Conservation (phyloP, 2,888 invertebrate species). For the Carabus problematicus region DNA sequence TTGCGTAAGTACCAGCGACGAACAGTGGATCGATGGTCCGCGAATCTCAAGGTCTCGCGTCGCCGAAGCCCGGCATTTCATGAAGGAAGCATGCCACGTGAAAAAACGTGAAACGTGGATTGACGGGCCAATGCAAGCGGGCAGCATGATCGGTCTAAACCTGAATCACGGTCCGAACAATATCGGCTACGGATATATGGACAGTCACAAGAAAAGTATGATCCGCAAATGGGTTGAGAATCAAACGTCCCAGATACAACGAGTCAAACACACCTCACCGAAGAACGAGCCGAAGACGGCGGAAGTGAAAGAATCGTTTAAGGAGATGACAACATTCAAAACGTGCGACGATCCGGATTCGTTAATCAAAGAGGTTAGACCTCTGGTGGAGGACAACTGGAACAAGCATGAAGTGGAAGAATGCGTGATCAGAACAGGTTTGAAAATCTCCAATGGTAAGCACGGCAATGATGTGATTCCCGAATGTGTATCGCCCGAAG, state of each 20-base stretch:
- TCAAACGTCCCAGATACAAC: conserved; percentile 83
- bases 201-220: conserved; percentile 91
- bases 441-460: conserved; percentile 58
- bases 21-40: conserved; percentile 97
- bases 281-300: conserved; percentile 58
- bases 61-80: conserved; percentile 80
- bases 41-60: conserved; percentile 84
- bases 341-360: conserved; percentile 63
- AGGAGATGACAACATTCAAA: conserved; percentile 71
- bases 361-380: conserved; percentile 53
- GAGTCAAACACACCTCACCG: conserved; percentile 67
- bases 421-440: conserved; percentile 67
- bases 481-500: conserved; percentile 55
- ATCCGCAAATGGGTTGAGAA: conserved; percentile 93
- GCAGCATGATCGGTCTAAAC: conserved; percentile 60
- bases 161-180: conserved; percentile 59
- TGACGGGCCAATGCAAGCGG: conserved; percentile 86
- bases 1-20: conserved; percentile 70
- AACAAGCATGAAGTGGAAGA: conserved; percentile 67
- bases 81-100: conserved; percentile 76
- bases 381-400: conserved; percentile 63
- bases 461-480: conserved; percentile 51
- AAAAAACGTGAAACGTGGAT: conserved; percentile 94
- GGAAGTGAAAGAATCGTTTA: conserved; percentile 59
- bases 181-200: conserved; percentile 87